Percentiles rank a stretch among this genome's conserved stretches.
Conservation (phyloP, 2,113 vertebrate genomes). For the Aplodontia rufa region DNA sequence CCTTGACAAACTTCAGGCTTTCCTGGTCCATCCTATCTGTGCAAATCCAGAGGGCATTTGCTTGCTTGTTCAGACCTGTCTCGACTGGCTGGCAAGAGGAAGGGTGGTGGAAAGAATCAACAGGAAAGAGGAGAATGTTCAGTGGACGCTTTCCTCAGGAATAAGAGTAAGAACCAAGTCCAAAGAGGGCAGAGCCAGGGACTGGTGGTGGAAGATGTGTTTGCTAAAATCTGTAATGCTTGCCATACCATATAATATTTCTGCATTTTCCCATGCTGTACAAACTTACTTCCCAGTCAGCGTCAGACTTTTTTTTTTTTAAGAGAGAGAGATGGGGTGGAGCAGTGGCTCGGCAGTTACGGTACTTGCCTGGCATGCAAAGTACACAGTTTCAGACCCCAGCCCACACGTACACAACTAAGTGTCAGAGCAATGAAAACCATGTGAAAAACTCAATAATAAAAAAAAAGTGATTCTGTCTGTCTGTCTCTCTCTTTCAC, state of each 20-base stretch:
- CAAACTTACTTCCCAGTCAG: not conserved
- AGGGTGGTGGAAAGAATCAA: not conserved
- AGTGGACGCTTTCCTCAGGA: not conserved
- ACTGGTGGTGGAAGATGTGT: not conserved
- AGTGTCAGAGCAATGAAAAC: no score
- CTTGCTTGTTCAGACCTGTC: constrained; percentile 8
- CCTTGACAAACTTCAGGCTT: not conserved
- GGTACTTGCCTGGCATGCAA: no score
- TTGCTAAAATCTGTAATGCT: not conserved
- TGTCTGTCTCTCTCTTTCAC: no score
- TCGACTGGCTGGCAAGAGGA: not conserved
- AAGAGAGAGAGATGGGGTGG: no score
- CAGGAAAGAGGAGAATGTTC: not conserved
- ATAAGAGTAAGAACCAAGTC: not conserved
- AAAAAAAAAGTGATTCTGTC: no score
- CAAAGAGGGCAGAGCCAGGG: not conserved
- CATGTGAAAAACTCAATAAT: no score
- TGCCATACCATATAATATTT: not conserved
- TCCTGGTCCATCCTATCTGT: not conserved
- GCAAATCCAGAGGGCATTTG: not conserved
- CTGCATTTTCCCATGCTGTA: not conserved
- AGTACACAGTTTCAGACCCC: no score
- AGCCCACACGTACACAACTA: no score
- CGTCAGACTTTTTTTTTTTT: not conserved
- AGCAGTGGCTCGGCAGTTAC: no score